Percentiles rank a stretch among this genome's conserved stretches.
Conservation (phyloP, 2,888 invertebrate genomes). For the Agrochola lota region DNA sequence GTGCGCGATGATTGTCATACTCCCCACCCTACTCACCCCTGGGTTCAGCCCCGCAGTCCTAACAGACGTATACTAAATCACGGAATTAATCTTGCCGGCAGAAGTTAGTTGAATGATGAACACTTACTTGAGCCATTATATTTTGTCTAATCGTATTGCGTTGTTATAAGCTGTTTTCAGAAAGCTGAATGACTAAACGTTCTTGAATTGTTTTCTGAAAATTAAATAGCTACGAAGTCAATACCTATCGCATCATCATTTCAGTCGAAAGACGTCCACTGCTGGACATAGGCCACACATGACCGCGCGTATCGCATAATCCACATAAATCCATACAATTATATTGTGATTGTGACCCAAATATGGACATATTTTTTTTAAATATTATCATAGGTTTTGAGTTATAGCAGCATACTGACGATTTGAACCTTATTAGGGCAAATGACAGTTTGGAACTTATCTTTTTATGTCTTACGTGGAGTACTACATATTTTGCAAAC, state of each 20-base stretch:
- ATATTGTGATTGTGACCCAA: not conserved
- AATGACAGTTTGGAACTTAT: not conserved
- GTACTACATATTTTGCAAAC: not conserved
- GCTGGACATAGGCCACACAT: no score
- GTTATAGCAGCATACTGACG: not conserved
- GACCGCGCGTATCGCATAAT: no score
- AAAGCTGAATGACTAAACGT: not conserved
- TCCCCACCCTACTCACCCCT: slow-evolving; percentile 10
- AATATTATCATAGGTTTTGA: not conserved
- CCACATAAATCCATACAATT: not conserved
- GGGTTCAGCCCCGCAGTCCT: slow-evolving; percentile 7
- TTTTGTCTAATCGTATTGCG: slow-evolving; percentile 44
- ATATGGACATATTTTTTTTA: no score
- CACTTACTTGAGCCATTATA: slow-evolving; percentile 56
- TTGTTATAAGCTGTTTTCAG: not conserved
- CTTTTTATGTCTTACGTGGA: not conserved
- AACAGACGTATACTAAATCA: slow-evolving; percentile 60
- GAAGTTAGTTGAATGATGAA: slow-evolving; percentile 64
- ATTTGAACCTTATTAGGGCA: not conserved
- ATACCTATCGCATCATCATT: no score
- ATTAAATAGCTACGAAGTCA: not conserved
- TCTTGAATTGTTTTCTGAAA: not conserved
- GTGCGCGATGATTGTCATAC: slow-evolving; percentile 60
- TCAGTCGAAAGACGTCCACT: no score
- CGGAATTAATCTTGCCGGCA: slow-evolving; percentile 61